These are phyloP conservation scores for Cataglyphis altisquamis DNA, from an alignment of 2,888 invertebrate genomes.

Conservation along the genomic window DNA sequence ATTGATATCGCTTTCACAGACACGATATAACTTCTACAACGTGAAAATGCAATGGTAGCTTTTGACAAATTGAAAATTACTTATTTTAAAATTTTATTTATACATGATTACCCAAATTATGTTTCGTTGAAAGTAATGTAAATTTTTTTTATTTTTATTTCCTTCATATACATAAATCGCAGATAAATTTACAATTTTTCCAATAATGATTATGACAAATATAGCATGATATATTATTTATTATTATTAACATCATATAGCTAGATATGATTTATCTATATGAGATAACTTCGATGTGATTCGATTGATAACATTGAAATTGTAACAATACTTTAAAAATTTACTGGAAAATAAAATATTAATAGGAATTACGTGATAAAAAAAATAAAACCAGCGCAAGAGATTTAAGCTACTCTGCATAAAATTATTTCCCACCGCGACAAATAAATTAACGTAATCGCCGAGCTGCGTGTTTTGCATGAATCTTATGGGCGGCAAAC, in stretches of 20 bases:
- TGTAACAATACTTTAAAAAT: background rate
- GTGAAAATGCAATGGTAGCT: background rate
- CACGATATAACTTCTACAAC: background rate
- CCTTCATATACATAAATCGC: background rate
- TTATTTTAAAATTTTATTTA: background rate
- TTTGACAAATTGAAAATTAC: background rate
- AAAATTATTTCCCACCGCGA: slow-evolving; percentile 23
- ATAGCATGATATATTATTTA: background rate
- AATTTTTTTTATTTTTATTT: background rate
- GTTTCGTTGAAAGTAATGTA: background rate
- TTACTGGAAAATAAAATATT: slow-evolving; percentile 7
- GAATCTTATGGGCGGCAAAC: slow-evolving; percentile 38
- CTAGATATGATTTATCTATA: background rate
- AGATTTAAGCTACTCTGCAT: background rate
- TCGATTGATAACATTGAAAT: slow-evolving; percentile 26
- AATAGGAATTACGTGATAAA: background rate
- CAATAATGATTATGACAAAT: background rate
- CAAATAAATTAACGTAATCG: slow-evolving; percentile 19
- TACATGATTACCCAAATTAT: background rate
- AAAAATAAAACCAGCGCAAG: background rate
- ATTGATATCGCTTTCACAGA: background rate
- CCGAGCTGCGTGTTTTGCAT: slow-evolving; percentile 47
- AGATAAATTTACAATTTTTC: slow-evolving; percentile 4
- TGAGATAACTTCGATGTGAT: slow-evolving; percentile 3
- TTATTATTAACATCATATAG: background rate